phyloP scores from a whole-genome alignment of 2,888 invertebrate species.

The Dynastes hyllus region DNA sequence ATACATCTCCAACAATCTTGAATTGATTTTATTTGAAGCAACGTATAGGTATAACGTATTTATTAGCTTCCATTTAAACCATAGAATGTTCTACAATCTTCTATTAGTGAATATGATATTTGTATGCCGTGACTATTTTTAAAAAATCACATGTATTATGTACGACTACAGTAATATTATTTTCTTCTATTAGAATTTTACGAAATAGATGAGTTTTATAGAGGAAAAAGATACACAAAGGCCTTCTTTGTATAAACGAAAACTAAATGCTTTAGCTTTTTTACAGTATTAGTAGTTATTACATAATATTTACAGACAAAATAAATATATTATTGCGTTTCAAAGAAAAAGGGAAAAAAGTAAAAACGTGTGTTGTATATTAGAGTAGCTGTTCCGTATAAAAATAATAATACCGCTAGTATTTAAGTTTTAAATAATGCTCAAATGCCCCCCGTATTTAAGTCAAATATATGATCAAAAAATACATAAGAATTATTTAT shows the following conservation, averaged over 20 bases:
- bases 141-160: background rate
- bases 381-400: conserved; percentile 31
- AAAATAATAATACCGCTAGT: conserved; percentile 28
- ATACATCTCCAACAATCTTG: conserved; percentile 1
- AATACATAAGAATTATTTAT: conserved; percentile 24
- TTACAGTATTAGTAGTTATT: conserved; percentile 55
- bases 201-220: conserved; percentile 41
- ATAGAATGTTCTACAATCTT: conserved; percentile 13
- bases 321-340: conserved; percentile 27
- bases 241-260: conserved; percentile 56
- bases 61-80: conserved; percentile 35
- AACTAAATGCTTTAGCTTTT: conserved; percentile 57
- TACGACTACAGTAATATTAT: background rate
- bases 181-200: conserved; percentile 16
- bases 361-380: conserved; percentile 28
- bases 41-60: conserved; percentile 10
- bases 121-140: conserved; percentile 33
- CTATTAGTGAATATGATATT: conserved; percentile 10
- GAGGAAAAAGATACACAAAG: conserved; percentile 52
- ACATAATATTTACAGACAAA: conserved; percentile 37
- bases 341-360: conserved; percentile 16
- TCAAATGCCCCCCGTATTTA: conserved; percentile 37
- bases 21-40: background rate
- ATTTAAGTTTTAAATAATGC: conserved; percentile 43
- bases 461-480: conserved; percentile 35